Evolutionary conservation across 2,797 vertebrate genomes (phyloP).

Genomic region (Hoplostethus atlanticus): DNA sequence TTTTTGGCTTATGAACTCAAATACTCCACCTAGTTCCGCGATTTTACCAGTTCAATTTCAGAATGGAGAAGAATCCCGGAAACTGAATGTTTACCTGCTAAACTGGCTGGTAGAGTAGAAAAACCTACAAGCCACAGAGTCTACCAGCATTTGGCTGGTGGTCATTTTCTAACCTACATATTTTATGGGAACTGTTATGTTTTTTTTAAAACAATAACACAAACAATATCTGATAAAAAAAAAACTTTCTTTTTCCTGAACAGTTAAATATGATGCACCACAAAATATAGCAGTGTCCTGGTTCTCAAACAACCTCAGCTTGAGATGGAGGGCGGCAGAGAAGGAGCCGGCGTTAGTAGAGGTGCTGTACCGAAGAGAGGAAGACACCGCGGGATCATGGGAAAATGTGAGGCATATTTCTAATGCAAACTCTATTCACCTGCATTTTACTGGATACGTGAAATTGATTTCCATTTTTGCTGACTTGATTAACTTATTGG

Average conservation of each 20-base stretch:
- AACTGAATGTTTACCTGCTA: neutral
- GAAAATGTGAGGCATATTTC: conserved; percentile 44
- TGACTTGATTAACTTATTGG: neutral
- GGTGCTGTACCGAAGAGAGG: conserved; percentile 29
- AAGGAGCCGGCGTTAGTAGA: conserved; percentile 39
- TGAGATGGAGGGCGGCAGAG: conserved; percentile 56
- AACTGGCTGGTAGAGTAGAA: neutral
- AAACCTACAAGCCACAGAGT: neutral
- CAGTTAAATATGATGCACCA: conserved; percentile 76
- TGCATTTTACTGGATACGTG: neutral
- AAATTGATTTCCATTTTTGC: neutral
- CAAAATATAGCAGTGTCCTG: conserved; percentile 46
- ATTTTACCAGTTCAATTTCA: neutral
- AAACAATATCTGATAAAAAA: neutral
- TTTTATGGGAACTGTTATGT: neutral
- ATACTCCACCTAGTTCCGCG: neutral
- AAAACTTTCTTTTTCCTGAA: conserved; percentile 18
- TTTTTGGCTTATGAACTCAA: neutral
- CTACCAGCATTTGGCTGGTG: too few species aligned
- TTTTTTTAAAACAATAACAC: neutral
- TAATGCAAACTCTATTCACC: neutral
- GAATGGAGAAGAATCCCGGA: neutral
- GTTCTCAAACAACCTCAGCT: conserved; percentile 46
- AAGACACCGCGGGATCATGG: conserved; percentile 29
- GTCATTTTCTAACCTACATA: neutral